Evolutionary conservation across 1,140 invertebrate genomes (phyloP).

Genomic region (Latrodectus geometricus): DNA sequence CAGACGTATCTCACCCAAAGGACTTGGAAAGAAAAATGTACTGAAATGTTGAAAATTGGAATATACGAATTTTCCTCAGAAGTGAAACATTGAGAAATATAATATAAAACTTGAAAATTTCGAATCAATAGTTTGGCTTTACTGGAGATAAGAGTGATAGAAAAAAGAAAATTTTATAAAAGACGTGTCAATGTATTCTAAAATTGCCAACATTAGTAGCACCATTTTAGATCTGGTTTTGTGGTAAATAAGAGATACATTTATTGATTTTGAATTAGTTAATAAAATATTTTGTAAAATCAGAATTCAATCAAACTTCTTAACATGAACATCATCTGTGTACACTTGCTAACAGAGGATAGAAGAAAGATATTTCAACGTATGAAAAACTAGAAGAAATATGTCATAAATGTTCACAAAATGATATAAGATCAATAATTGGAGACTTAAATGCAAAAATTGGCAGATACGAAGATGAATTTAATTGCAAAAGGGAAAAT

Average conservation of each 20-base stretch:
- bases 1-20: neutral
- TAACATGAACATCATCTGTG: neutral
- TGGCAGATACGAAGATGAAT: neutral
- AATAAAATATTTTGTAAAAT: neutral
- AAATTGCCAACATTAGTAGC: neutral
- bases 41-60: neutral
- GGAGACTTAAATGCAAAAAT: neutral
- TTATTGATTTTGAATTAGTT: neutral
- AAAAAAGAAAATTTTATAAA: neutral
- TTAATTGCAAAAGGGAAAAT: neutral
- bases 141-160: neutral
- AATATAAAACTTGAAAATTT: neutral
- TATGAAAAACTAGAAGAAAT: neutral
- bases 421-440: neutral
- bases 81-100: neutral
- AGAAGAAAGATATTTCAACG: neutral
- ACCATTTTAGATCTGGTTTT: neutral
- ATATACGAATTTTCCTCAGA: neutral
- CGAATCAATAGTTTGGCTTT: neutral
- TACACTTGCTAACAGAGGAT: neutral
- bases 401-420: neutral
- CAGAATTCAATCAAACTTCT: neutral
- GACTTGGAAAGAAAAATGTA: neutral
- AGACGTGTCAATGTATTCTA: neutral
- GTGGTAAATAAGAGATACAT: neutral